Conservation (phyloP, 2,888 invertebrate genomes). For the Drosophila picticornis region DNA sequence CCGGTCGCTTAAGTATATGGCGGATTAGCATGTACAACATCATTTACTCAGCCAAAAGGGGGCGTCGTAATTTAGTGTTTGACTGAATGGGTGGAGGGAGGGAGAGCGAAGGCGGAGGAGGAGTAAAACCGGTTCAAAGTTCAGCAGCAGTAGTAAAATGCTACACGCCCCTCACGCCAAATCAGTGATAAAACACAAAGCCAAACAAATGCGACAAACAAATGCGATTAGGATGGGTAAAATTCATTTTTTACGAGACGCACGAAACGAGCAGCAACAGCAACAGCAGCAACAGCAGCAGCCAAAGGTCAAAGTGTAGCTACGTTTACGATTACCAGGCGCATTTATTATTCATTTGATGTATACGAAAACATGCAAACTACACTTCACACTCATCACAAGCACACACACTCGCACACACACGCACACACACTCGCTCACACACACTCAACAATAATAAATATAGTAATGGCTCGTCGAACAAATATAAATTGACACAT, state of each 20-base stretch:
- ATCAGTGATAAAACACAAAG: constrained; percentile 44
- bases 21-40: constrained; percentile 47
- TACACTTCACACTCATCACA: constrained; percentile 61
- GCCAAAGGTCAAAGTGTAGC: constrained; percentile 75
- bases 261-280: constrained; percentile 3
- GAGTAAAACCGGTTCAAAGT: constrained; percentile 37
- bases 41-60: constrained; percentile 27
- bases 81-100: background rate
- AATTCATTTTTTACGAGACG: constrained; percentile 27
- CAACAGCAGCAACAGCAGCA: constrained; percentile 22
- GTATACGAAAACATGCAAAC: constrained; percentile 73
- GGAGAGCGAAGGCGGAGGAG: no score
- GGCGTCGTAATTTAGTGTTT: constrained; percentile 21
- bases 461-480: constrained; percentile 73
- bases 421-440: constrained; percentile 5
- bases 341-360: constrained; percentile 77
- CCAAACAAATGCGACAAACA: constrained; percentile 41
- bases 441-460: constrained; percentile 61
- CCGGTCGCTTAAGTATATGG: constrained; percentile 17
- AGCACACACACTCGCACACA: constrained; percentile 20
- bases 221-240: constrained; percentile 54
- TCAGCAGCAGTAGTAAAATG: constrained; percentile 49
- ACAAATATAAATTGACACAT: constrained; percentile 78
- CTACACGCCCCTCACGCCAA: constrained; percentile 54
- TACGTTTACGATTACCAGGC: constrained; percentile 74